Base-by-base conservation (phyloP, 2,888 invertebrate genomes). In the Rapana venosa region DNA sequence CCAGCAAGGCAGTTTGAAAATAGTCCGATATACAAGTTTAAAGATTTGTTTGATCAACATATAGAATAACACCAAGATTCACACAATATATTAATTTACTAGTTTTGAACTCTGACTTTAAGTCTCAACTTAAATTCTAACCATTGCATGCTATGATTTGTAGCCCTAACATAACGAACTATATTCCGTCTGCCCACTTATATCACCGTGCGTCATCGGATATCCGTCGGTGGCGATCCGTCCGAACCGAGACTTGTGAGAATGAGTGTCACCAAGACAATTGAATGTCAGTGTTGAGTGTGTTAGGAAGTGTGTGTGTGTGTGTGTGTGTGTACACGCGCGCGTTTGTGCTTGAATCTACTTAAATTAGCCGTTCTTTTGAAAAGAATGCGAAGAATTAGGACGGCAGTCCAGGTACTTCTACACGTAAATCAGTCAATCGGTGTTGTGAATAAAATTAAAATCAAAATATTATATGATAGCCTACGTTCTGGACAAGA, bases 1-100 rank as follows among this genome's bases (percentile, higher is more conserved):
- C 91, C 89, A n/a, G 81, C 92, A 90, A 85, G 92, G 89, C 92
- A 92, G 91, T 92, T 92, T 90, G 90, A 92, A 92, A 92, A 91
- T 92, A 92, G 92, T 92, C 87, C 92, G 61, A 47, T 22, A 26
- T 32, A 30, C 26, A 85, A 66, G 66, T 66, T 86, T 85, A 22
- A 22, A 58, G n/a, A 30, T 15, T 56, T 47, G 84, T 85, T 58
- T 85, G 6, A 30, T 58, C 20, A 47, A 47, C 8, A 11, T 26
- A 83, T 26, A 83, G n/a, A 11, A 5, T 35, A 2, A 15, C 13
- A 66, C 70, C 20, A 35, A 61, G 13, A 30, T 58, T 2, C 17
- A 74, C 8, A 58, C 15, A 87, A 56, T 17, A 47, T 4, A 77
- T 22, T 13, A n/a, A 36, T 17, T 1, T 36, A 20, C 17, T 20